Conservation (phyloP, 2,113 vertebrate genomes). For the Andinoacara biseriatus region DNA sequence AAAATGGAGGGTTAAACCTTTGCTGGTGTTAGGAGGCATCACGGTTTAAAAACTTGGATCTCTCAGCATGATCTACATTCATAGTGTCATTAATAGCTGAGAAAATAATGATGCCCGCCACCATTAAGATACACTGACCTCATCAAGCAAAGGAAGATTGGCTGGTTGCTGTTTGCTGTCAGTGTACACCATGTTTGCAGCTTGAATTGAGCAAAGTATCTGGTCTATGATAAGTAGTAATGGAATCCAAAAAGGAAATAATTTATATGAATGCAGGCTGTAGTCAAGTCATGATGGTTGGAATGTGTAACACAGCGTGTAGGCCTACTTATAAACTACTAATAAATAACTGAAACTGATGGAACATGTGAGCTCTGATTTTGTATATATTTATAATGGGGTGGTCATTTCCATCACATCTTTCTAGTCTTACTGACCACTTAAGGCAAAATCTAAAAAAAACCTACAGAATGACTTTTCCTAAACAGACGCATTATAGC, state of each 20-base stretch:
- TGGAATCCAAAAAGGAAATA: too few relatives aligned
- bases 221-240: not conserved
- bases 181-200: not conserved
- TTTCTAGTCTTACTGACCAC: not conserved
- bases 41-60: not conserved
- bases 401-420: not conserved
- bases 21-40: not conserved
- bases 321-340: too few relatives aligned
- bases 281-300: too few relatives aligned
- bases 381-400: not conserved
- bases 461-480: not conserved
- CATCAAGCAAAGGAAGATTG: rapidly evolving
- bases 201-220: not conserved
- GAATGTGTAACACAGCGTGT: too few relatives aligned
- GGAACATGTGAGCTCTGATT: not conserved
- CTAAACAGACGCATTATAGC: not conserved
- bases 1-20: not conserved
- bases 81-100: not conserved
- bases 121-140: not conserved
- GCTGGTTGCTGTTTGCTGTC: not conserved
- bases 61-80: not conserved
- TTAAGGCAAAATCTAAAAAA: not conserved
- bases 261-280: too few relatives aligned
- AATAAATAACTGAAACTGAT: too few relatives aligned
- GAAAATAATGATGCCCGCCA: not conserved